phyloP scores from a whole-genome alignment of 1,140 invertebrate genomes.

The Thaumetopoea pityocampa region DNA sequence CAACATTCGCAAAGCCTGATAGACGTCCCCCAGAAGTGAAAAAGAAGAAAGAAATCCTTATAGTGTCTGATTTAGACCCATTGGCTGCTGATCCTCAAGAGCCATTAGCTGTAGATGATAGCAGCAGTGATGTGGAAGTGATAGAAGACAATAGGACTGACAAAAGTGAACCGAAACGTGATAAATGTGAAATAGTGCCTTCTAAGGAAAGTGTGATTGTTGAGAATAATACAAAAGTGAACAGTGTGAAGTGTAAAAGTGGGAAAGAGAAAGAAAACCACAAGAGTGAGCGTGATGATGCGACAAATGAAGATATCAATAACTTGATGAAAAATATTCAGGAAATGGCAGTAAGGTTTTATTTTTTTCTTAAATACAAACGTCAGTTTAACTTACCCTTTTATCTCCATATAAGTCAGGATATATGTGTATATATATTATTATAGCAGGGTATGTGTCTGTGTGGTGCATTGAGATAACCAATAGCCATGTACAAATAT shows the following conservation, averaged over 20 bases:
- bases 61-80: conserved; percentile 57
- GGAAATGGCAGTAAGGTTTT: conserved; percentile 39
- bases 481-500: no score
- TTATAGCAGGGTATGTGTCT: no score
- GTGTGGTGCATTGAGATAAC: no score
- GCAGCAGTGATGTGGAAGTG: conserved; percentile 63
- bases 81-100: conserved; percentile 40
- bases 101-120: conserved; percentile 52
- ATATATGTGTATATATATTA: no score
- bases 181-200: conserved; percentile 59
- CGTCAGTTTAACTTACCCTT: no score
- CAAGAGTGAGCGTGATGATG: conserved; percentile 33
- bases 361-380: neutral
- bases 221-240: conserved; percentile 35
- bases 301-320: conserved; percentile 46
- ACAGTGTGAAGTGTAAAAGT: conserved; percentile 34
- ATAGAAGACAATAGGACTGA: conserved; percentile 47
- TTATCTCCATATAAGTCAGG: no score
- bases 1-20: conserved; percentile 61
- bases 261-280: conserved; percentile 25
- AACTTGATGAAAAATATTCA: conserved; percentile 41
- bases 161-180: conserved; percentile 42
- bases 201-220: conserved; percentile 45
- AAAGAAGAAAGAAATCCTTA: conserved; percentile 60
- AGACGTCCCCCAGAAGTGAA: conserved; percentile 56